Evolutionary conservation across 2,888 invertebrate species (phyloP), one percentile per base, ranked within the genome.

Genomic region (Cosmorhoe ocellata): DNA sequence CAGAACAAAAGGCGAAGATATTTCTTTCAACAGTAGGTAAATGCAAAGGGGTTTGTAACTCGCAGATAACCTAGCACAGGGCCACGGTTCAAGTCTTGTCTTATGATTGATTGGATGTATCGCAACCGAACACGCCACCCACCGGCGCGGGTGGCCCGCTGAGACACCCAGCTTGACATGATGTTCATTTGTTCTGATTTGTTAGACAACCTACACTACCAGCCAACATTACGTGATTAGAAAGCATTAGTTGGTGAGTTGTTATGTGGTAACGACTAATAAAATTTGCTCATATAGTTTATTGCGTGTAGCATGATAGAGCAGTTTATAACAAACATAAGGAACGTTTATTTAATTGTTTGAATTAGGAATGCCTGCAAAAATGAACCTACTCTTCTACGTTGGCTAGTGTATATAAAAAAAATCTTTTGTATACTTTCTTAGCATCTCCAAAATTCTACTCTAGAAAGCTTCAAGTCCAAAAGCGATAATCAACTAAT

Each of bases 151-250:
- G n/a, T n/a, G n/a, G 49, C 78, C 81, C 76, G 74, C 72, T 71
- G 79, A 75, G 81, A 76, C 78, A 66, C 68, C 69, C 70, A 69
- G 70, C 71, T 73, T 74, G 74, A 82, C 80, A 79, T 72, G 71
- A 67, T 76, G 79, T 75, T 80, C 78, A 81, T 81, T 81, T 83
- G 82, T 81, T 77, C 74, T 78, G 79, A 83, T 81, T 83, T 83
- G 79, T 81, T 77, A 72, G 72, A 78, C 74, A 74, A 67, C 36
- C 61, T 57, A 59, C 60, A 66, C 62, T 63, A 66, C 68, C 63
- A 66, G 63, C 63, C 59, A 67, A 71, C 71, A 74, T 77, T 74
- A 76, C 75, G 69, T 77, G 74, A 76, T 74, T 76, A 71, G 72
- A 69, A 74, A 74, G 71, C 74, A 70, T 71, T 71, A 62, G 67